Conservation (phyloP, 2,797 vertebrate genomes). For the Mastacembelus armatus region DNA sequence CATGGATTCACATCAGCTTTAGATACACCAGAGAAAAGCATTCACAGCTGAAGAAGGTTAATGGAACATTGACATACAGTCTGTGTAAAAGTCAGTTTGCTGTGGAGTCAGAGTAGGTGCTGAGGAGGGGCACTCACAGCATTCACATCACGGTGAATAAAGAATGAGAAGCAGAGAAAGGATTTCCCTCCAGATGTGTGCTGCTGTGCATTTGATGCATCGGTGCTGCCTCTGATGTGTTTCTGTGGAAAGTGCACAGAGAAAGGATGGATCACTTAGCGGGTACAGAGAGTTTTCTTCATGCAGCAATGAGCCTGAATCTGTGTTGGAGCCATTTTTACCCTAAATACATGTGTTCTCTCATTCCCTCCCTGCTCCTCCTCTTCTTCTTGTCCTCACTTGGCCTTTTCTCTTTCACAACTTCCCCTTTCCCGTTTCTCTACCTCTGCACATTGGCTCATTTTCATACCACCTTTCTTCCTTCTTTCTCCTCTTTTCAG, state of each 20-base stretch:
- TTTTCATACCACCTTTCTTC: neutral
- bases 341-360: constrained; percentile 29
- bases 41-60: neutral
- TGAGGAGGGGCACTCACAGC: constrained; percentile 7
- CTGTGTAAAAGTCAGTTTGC: neutral
- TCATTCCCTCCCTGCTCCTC: neutral
- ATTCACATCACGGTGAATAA: neutral
- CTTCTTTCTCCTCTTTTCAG: neutral
- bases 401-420: neutral
- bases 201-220: constrained; percentile 16
- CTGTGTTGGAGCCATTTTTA: constrained; percentile 30
- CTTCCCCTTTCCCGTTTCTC: neutral
- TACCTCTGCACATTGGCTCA: neutral
- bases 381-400: constrained; percentile 17
- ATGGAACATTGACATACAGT: neutral
- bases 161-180: neutral
- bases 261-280: constrained; percentile 44
- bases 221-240: constrained; percentile 9
- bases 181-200: constrained; percentile 22
- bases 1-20: too few relatives aligned
- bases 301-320: constrained; percentile 36
- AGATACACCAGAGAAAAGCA: too few relatives aligned
- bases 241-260: constrained; percentile 17
- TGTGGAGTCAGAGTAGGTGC: neutral
- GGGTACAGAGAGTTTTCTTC: constrained; percentile 33